Percentiles rank a stretch among this genome's conserved stretches.
phyloP scores from a whole-genome alignment of 2,113 vertebrate genomes.

The Heterotis niloticus region DNA sequence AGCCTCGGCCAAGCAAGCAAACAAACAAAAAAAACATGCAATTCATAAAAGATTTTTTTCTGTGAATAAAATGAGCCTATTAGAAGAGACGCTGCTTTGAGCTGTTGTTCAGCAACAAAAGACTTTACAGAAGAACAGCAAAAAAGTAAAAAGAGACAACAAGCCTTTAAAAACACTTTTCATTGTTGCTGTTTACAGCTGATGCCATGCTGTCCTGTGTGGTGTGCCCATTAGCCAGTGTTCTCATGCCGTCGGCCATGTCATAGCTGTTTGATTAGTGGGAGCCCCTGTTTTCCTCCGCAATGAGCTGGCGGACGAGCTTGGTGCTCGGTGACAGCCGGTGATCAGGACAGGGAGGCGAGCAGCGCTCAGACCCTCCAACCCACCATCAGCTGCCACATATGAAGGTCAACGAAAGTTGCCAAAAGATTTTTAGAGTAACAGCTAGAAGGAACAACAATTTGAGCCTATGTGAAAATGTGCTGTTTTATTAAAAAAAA shows the following conservation, averaged over 20 bases:
- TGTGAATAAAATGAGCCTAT: constrained; percentile 9
- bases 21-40: neutral
- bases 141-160: neutral
- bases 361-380: neutral
- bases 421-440: neutral
- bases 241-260: neutral
- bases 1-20: neutral
- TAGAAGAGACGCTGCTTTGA: neutral
- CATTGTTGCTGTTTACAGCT: neutral
- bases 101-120: neutral
- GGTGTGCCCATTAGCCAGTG: neutral
- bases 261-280: neutral
- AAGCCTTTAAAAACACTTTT: neutral
- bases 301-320: too few species aligned
- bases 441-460: neutral
- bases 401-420: neutral
- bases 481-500: neutral
- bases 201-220: neutral
- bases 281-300: neutral
- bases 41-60: neutral
- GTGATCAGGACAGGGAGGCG: too few species aligned
- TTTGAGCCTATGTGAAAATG: neutral
- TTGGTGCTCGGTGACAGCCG: too few species aligned
- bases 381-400: neutral
- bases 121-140: neutral